These are phyloP conservation scores for Lepidocyrtoides sp. DNA, from an alignment of 2,888 invertebrate species.

Conservation along the genomic window DNA sequence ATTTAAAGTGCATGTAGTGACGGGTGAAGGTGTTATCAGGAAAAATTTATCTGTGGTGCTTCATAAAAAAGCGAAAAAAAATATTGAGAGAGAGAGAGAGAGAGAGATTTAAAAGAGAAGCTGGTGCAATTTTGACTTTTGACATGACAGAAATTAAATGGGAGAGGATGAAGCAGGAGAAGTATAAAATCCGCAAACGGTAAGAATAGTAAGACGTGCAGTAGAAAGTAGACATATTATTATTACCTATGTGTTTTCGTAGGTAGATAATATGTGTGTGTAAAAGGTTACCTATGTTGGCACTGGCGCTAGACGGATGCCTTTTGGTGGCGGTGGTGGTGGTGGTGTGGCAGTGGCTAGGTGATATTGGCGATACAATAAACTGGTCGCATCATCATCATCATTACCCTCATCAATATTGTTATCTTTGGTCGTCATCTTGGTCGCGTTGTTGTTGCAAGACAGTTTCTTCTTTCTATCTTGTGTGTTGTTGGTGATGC, in stretches of 20 bases:
- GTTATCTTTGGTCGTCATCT: conserved; percentile 39
- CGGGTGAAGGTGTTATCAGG: conserved; percentile 6
- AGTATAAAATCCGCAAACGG: neutral
- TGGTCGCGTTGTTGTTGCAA: neutral
- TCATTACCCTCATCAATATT: conserved; percentile 10
- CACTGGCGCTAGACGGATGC: neutral
- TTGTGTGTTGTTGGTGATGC: conserved; percentile 3
- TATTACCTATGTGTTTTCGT: too few species aligned
- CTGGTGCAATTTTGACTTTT: conserved; percentile 35
- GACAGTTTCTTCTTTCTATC: neutral
- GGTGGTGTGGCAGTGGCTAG: neutral
- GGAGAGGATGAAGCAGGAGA: neutral
- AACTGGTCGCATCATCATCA: conserved; percentile 33
- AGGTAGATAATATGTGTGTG: too few species aligned
- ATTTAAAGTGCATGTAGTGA: neutral
- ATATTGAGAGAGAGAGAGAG: neutral
- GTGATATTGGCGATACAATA: conserved; percentile 4
- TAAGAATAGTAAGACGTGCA: neutral
- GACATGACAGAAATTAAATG: conserved; percentile 53
- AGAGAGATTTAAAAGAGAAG: neutral
- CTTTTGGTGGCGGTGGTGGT: neutral
- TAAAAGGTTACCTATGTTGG: neutral
- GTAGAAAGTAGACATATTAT: too few species aligned
- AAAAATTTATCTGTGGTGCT: neutral
- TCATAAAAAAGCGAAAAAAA: neutral